A percentile compares a stretch with the other conserved stretches of the same genome.
These are phyloP conservation scores for Argyresthia albistria DNA, from an alignment of 2,888 invertebrate species.

Conservation along the genomic window DNA sequence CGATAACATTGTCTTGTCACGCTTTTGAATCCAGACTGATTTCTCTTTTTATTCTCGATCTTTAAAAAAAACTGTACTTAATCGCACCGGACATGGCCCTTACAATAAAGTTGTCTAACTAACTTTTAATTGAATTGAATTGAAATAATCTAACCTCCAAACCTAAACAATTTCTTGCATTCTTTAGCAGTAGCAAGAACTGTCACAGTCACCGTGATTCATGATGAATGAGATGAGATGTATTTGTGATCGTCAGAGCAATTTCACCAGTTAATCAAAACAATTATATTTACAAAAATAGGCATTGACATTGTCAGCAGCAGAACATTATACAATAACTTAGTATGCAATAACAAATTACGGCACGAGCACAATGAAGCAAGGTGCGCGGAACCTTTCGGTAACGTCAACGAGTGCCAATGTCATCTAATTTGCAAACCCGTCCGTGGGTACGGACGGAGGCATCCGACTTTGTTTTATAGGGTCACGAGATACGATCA, in stretches of 20 bases:
- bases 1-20: neutral
- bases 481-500: no score
- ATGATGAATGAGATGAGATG: neutral
- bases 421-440: slow-evolving; percentile 61
- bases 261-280: neutral
- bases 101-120: no score
- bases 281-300: no score
- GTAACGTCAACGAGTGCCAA: slow-evolving; percentile 43
- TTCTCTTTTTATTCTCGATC: slow-evolving; percentile 1
- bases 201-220: no score
- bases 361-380: slow-evolving; percentile 1
- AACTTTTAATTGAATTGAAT: no score
- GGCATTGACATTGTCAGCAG: no score
- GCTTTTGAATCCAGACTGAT: neutral
- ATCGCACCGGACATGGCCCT: no score
- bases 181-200: no score
- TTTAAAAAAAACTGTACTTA: neutral
- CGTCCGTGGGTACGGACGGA: slow-evolving; percentile 17
- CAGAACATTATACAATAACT: neutral
- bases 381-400: neutral
- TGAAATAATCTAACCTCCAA: no score
- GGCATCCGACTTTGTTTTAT: no score
- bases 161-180: no score
- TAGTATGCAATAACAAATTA: slow-evolving; percentile 1
- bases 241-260: neutral